Evolutionary conservation across 2,113 vertebrate genomes (phyloP), one percentile per base, ranked within the genome.

Genomic region (Aepyceros melampus): DNA sequence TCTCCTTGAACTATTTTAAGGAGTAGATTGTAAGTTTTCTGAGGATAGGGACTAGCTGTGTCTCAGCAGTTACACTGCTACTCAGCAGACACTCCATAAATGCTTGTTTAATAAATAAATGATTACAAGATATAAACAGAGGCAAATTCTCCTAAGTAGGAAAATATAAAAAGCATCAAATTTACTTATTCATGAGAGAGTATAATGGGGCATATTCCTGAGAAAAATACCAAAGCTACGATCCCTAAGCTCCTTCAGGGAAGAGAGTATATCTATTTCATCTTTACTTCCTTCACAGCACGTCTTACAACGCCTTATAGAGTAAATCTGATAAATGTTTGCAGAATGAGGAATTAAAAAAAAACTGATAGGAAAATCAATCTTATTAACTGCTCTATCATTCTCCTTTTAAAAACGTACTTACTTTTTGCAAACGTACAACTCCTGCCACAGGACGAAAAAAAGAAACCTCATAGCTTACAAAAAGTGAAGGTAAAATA

Each of bases 401-500:
- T n/a, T 36, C 31, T 16, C n/a, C 58, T 84, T 83, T 89, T 86
- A 8, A 84, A 93, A 97, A 91, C 88, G 43, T 27, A 87, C 33
- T 79, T 71, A 88, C 53, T 89, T 85, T 86, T 93, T 84, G n/a
- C 13, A 93, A 45, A 94, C 43, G 19, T 67, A 91, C 27, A 87
- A 49, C 53, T 96, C 40, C 58, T 86, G 53, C 91, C 31, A 92
- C 2, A 11, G 19, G 31, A 78, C 7, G 6, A 88, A 94, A 95
- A 62, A 94, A 96, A 91, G 51, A 94, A 97, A 84, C 79, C 62
- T 92, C 49, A 91, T 14, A 95, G 6, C 0, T 97, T 89, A 81
- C 58, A 94, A 74, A 97, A 91, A 91, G 60, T 7, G 45, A 98
- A 89, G 88, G 60, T 29, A 95, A 96, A 86, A 89, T 78, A 97